A percentile compares a stretch with the other conserved stretches of the same genome.
These are phyloP conservation scores for Scortum barcoo DNA, from an alignment of 2,113 vertebrate species.

Conservation along the genomic window DNA sequence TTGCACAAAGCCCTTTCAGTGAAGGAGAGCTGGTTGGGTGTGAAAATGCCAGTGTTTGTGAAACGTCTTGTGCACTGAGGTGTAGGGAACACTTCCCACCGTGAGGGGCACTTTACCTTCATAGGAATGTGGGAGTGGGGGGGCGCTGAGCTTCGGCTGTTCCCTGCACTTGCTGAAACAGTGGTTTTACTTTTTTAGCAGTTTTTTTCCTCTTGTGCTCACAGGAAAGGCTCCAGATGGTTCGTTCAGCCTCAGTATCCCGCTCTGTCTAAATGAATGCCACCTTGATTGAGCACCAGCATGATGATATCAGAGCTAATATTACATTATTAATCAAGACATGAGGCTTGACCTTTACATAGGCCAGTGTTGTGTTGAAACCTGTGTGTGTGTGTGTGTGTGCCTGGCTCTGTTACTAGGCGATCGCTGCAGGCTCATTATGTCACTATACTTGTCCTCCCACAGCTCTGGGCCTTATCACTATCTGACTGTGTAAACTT, in stretches of 20 bases:
- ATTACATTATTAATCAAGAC: constrained; percentile 34
- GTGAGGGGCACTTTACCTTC: constrained; percentile 8
- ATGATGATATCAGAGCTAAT: constrained; percentile 28
- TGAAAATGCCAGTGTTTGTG: constrained; percentile 52
- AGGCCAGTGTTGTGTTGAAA: constrained; percentile 8
- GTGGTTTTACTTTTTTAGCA: constrained; percentile 7
- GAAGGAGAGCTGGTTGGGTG: constrained; percentile 31
- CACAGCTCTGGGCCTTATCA: constrained; percentile 30
- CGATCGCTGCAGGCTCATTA: constrained; percentile 18
- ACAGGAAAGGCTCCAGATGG: background rate
- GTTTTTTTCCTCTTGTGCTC: background rate
- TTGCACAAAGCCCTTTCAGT: constrained; percentile 22
- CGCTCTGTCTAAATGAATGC: background rate
- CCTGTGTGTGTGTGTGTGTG: constrained; percentile 18
- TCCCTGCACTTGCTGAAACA: constrained; percentile 16
- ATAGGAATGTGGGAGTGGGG: background rate
- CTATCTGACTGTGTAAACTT: constrained; percentile 57
- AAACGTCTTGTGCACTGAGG: constrained; percentile 10
- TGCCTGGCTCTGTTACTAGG: constrained; percentile 36
- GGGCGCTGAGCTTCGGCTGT: background rate
- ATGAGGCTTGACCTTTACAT: constrained; percentile 39
- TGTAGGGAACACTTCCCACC: constrained; percentile 21
- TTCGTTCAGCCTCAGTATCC: constrained; percentile 4
- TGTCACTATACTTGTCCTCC: constrained; percentile 42
- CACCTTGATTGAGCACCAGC: constrained; percentile 8